Evolutionary conservation across 1,140 invertebrate species (phyloP).

Genomic region (Drosophila mayri): DNA sequence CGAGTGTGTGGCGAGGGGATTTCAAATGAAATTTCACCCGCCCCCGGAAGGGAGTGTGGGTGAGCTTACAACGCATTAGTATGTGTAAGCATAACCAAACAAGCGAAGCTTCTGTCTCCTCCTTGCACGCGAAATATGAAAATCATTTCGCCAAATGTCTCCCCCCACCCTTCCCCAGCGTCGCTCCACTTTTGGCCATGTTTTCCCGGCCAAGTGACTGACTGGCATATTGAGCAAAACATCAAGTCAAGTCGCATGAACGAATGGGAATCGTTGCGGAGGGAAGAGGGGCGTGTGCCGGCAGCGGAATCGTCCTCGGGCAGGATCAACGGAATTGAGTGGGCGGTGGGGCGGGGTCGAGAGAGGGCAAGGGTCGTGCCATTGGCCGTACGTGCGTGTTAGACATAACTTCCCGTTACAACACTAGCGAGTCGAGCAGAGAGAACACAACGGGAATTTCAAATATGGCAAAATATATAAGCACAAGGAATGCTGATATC

Average conservation of each 20-base stretch:
- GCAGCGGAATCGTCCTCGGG: constrained; percentile 6
- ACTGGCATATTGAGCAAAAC: constrained; percentile 76
- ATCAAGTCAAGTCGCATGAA: constrained; percentile 22
- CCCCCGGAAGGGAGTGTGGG: background rate
- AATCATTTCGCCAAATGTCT: constrained; percentile 72
- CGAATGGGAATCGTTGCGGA: constrained; percentile 4
- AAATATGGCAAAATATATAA: constrained; percentile 70
- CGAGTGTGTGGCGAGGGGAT: constrained; percentile 2
- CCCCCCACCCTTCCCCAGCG: background rate
- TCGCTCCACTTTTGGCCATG: constrained; percentile 5
- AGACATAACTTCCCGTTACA: constrained; percentile 75
- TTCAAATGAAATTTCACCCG: constrained; percentile 27
- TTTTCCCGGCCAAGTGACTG: constrained; percentile 68
- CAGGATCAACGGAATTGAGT: constrained; percentile 17
- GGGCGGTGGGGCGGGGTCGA: background rate
- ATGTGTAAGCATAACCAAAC: constrained; percentile 53
- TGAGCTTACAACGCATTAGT: constrained; percentile 34
- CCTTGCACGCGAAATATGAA: constrained; percentile 64
- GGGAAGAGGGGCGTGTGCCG: constrained; percentile 4
- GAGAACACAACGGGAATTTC: constrained; percentile 67
- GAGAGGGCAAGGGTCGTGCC: constrained; percentile 40
- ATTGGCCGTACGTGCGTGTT: constrained; percentile 71
- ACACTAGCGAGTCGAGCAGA: constrained; percentile 23
- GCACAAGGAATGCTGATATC: constrained; percentile 21
- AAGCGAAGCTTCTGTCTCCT: constrained; percentile 11